Evolutionary conservation across 1,140 invertebrate genomes (phyloP).

Genomic region (Periplaneta americana): DNA sequence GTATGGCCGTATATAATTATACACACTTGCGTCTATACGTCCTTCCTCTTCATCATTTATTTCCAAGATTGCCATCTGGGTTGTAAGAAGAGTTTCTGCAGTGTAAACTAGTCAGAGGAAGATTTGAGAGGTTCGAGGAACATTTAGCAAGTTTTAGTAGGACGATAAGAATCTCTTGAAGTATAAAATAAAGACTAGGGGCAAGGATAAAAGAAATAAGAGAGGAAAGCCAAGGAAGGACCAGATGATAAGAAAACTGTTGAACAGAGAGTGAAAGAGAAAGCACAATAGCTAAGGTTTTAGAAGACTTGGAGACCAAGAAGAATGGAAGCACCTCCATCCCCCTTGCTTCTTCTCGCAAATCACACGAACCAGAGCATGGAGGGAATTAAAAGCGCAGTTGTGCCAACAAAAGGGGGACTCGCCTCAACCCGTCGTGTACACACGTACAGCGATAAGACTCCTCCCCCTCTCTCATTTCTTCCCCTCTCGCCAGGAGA

Average conservation of each 20-base stretch:
- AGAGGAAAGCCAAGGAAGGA: neutral
- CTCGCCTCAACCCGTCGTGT: neutral
- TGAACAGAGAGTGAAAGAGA: neutral
- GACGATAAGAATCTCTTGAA: neutral
- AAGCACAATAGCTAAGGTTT: neutral
- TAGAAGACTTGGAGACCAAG: neutral
- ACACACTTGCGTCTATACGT: neutral
- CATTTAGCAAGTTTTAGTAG: neutral
- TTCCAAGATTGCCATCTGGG: no score
- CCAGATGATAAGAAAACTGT: neutral
- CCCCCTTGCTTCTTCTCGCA: no score
- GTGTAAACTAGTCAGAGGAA: neutral
- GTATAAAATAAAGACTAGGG: neutral
- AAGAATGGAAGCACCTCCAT: neutral
- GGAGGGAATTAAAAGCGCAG: neutral
- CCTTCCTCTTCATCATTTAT: neutral
- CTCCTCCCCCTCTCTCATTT: neutral
- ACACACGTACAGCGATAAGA: neutral
- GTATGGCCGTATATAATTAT: no score
- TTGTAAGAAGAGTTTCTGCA: neutral
- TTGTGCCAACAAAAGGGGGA: neutral
- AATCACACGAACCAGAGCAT: neutral
- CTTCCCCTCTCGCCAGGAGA: neutral
- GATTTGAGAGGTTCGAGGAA: neutral
- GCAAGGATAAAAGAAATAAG: neutral